These are phyloP conservation scores for Sinocyclocheilus anshuiensis DNA, from an alignment of 2,113 vertebrate species.

Conservation along the genomic window DNA sequence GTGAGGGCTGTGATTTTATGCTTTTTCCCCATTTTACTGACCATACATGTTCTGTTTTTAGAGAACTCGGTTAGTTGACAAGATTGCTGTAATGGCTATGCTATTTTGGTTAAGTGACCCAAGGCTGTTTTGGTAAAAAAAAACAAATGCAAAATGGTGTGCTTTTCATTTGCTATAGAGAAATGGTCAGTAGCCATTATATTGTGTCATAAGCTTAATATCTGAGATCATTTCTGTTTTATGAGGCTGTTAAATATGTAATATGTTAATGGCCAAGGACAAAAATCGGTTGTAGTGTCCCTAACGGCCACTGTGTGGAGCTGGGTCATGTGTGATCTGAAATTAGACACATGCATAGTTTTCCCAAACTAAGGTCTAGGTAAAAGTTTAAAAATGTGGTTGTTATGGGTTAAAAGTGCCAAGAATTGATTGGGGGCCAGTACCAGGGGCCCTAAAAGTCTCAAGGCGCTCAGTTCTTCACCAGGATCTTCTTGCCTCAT, in stretches of 20 bases:
- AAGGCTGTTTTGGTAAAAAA: not conserved
- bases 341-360: no score
- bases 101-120: not conserved
- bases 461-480: no score
- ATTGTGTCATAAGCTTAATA: not conserved
- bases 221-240: not conserved
- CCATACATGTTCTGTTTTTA: not conserved
- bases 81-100: not conserved
- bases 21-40: not conserved
- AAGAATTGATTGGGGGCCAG: no score
- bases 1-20: not conserved
- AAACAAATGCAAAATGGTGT: not conserved
- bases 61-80: not conserved
- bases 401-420: no score
- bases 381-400: no score
- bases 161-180: not conserved
- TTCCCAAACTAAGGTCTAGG: no score
- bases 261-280: no score
- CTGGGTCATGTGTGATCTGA: slow-evolving; percentile 13
- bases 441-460: no score
- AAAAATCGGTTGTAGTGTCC: not conserved
- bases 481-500: no score
- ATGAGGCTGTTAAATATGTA: not conserved
- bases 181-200: not conserved
- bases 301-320: slow-evolving; percentile 55